Base-by-base conservation (phyloP, 2,113 vertebrate genomes). In the Oryzias celebensis region DNA sequence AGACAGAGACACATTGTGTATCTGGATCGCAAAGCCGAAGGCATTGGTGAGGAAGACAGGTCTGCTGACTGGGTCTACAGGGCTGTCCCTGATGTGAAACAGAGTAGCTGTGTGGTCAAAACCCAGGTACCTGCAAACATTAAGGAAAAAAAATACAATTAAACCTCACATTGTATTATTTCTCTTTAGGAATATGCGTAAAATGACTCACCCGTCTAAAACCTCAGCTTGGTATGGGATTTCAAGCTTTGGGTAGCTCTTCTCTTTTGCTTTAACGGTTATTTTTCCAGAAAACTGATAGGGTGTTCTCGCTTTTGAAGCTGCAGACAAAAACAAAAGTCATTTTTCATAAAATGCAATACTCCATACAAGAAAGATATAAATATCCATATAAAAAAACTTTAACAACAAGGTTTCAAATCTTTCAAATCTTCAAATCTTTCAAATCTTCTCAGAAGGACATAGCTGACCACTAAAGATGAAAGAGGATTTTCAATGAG, bases 171-270 rank as follows among this genome's bases (percentile, higher is more conserved):
- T 18, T 17, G 8, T 13, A 5, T n/a, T 42, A 5, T 46, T 45
- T 56, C 20, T 47, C 16, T 63, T 12, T 6, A 4, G 51, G 41
- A 23, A 14, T 2, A 12, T 2, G 15, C 23, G 28, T 7, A 28
- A 45, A 58, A 41, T 31, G 22, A 77, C 96, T 94, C 85, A 99
- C 97, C 97, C 97, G 80, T 98, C 96, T 90, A 99, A 91, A 78
- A 99, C 95, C 78, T 99, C 96, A 54, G 96, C 96, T 88, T 99
- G 97, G 91, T 98, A 99, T 0, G 97, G 96, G 90, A 99, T 98
- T 94, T 99, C 97, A 78, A 99, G 95, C 91, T 98, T 99, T 79
- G 97, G 96, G 70, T 99, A 99, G 84, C 92, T 98, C 88, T 98
- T 99, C 87, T 99, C 96, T 89, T 98, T 99, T 16, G 96, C 96